Conservation (phyloP, 1,140 invertebrate species). For the Micrasema minimum region DNA sequence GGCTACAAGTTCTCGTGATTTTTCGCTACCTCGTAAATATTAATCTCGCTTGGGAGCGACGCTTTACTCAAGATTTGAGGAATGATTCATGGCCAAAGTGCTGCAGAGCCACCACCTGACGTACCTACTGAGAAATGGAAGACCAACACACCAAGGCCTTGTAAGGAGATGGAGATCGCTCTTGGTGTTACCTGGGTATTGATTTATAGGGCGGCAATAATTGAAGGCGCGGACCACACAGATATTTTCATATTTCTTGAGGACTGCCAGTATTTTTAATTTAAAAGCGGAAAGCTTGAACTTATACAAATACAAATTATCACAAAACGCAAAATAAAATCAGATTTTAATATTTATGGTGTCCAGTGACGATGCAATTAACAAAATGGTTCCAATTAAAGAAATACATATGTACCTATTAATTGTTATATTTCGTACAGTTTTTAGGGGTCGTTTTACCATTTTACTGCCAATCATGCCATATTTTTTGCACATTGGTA, state of each 20-base stretch:
- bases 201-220: constrained; percentile 40
- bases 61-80: constrained; percentile 4
- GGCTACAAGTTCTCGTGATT: not conserved
- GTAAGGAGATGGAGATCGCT: constrained; percentile 47
- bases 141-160: constrained; percentile 27
- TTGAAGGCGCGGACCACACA: constrained; percentile 41
- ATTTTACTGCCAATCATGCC: too few species aligned
- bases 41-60: constrained; percentile 1
- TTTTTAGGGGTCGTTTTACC: too few species aligned
- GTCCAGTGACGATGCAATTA: too few species aligned
- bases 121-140: too few species aligned
- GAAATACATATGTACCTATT: too few species aligned
- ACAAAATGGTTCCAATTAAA: too few species aligned
- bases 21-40: constrained; percentile 11
- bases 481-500: too few species aligned
- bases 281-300: too few species aligned
- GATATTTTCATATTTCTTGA: not conserved
- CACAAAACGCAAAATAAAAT: too few species aligned
- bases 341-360: too few species aligned
- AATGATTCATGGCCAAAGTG: constrained; percentile 2
- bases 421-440: too few species aligned
- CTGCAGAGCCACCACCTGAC: constrained; percentile 11
- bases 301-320: too few species aligned
- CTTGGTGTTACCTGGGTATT: constrained; percentile 46
- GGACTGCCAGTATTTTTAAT: not conserved